Conservation (phyloP, 2,888 invertebrate genomes). For the Orthosia incerta region DNA sequence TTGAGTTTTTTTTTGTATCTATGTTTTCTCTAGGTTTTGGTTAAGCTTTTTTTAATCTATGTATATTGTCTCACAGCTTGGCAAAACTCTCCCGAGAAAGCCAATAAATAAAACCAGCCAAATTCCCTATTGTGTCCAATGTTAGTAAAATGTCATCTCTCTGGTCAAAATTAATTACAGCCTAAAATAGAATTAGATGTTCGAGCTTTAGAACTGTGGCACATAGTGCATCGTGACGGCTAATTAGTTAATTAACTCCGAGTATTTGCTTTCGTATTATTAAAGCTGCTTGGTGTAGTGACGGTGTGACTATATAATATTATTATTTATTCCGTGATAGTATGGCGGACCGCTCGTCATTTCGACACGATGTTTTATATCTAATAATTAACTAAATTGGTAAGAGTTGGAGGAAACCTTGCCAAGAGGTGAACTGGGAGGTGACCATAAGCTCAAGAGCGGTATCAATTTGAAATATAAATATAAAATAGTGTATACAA, state of each 20-base stretch:
- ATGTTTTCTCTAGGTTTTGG: too few species aligned
- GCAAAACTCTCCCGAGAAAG: too few species aligned
- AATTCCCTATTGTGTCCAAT: slow-evolving; percentile 5
- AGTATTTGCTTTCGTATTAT: slow-evolving; percentile 46
- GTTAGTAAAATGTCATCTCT: slow-evolving; percentile 8
- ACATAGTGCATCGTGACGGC: slow-evolving; percentile 28
- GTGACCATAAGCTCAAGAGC: too few species aligned
- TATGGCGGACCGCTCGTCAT: slow-evolving; percentile 11
- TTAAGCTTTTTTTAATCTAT: too few species aligned
- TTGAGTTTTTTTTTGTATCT: too few species aligned
- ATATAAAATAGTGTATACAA: too few species aligned
- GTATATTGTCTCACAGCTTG: too few species aligned
- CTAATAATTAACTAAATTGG: not conserved
- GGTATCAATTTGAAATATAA: too few species aligned
- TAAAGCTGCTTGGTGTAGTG: slow-evolving; percentile 25
- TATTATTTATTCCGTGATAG: too few species aligned
- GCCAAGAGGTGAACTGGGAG: too few species aligned
- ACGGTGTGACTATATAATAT: slow-evolving; percentile 34
- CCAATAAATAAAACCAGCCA: too few species aligned
- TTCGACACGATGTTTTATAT: not conserved
- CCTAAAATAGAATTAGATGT: slow-evolving; percentile 30
- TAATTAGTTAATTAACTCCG: slow-evolving; percentile 46
- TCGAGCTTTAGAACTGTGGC: slow-evolving; percentile 36
- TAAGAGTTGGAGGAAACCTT: too few species aligned
- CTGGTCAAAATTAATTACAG: slow-evolving; percentile 44